Percentiles rank a stretch among this genome's conserved stretches.
phyloP scores from a whole-genome alignment of 2,888 invertebrate species.

The Phorcus lineatus region DNA sequence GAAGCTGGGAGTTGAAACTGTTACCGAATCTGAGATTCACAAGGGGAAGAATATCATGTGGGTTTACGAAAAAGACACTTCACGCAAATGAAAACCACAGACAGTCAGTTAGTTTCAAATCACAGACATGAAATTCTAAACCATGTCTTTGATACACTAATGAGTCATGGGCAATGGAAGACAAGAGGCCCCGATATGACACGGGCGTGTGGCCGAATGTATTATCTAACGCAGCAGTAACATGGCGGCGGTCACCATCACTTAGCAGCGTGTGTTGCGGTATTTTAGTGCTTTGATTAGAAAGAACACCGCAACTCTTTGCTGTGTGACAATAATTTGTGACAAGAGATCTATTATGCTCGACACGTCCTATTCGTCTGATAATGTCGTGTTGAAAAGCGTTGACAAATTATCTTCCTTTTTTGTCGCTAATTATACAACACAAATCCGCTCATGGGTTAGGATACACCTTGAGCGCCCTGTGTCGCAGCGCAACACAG shows the following conservation, averaged over 20 bases:
- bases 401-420: background rate
- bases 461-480: background rate
- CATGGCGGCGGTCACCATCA: background rate
- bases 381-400: background rate
- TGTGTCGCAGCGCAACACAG: background rate
- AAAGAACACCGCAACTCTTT: no score
- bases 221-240: background rate
- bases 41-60: no score
- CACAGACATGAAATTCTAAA: background rate
- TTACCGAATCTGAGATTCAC: no score
- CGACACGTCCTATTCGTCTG: background rate
- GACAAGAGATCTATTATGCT: constrained; percentile 3
- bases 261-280: constrained; percentile 6
- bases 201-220: background rate
- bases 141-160: constrained; percentile 6
- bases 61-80: no score
- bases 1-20: no score
- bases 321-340: background rate
- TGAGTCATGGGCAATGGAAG: background rate
- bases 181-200: background rate
- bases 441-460: constrained; percentile 3
- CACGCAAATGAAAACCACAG: background rate
- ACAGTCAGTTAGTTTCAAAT: background rate
- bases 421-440: constrained; percentile 14
- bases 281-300: background rate